Evolutionary conservation across 2,888 invertebrate genomes (phyloP), one percentile per base, ranked within the genome.

Genomic region (Erebia aethiops): DNA sequence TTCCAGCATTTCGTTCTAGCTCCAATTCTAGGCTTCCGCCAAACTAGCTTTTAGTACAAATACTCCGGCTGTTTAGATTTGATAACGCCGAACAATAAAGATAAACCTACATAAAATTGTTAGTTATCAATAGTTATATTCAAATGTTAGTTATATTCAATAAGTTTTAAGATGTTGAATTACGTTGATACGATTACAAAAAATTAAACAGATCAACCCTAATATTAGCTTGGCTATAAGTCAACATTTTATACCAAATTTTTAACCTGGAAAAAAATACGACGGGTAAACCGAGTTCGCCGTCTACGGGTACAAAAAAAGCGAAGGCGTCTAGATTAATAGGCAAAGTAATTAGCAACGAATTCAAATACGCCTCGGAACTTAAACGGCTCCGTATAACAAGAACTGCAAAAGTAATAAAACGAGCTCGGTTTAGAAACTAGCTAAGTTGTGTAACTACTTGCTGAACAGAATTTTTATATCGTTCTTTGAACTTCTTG

Each of bases 271-370:
- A 11, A 43, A 43, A 35, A 61, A 61, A 61, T 46, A 21, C 21
- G 62, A n/a, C 46, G 62, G 18, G 49, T 21, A 49, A 62, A 21
- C 62, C 46, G 46, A 62, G 62, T 21, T 62, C 46, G 46, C 49
- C 62, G 54, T 41, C 41, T 64, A 41, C 64, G 35, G 35, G n/a
- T n/a, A 2, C 1, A 14, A 62, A 63, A 62, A 63, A 64, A 64
- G 64, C 35, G 41, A 64, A 64, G 35, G 54, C 64, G 52, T 14
- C 54, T 49, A 77, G 77, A 81, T 82, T 82, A 81, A 82, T 81
- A 77, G 79, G 78, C 74, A 73, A 78, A 81, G 81, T 79, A 82
- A 82, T 82, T 82, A 81, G 79, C 72, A 76, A 54, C 41, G 64
- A 64, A 64, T 64, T 64, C 64, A 64, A 64, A 64, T 64, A 64